These are phyloP conservation scores for Hapalemur alaotrensis DNA, from an alignment of 2,797 vertebrate species.

Conservation along the genomic window DNA sequence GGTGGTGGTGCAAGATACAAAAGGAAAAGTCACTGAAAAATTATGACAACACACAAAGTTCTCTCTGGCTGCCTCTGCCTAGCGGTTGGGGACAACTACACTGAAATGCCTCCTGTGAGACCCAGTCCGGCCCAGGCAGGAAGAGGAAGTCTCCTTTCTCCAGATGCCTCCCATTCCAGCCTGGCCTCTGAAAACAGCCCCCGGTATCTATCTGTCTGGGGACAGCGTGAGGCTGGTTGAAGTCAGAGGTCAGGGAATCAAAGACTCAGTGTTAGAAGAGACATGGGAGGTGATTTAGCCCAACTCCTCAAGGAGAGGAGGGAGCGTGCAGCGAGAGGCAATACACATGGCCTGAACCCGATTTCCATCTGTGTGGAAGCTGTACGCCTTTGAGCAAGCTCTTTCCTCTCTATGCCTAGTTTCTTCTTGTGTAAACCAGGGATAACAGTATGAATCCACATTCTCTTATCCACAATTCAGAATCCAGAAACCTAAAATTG, in stretches of 20 bases:
- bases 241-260: not conserved
- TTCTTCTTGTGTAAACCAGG: not conserved
- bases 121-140: not conserved
- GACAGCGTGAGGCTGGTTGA: not conserved
- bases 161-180: not conserved
- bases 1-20: not conserved
- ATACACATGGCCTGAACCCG: not conserved
- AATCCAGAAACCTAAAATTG: slow-evolving; percentile 11
- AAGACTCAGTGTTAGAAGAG: not conserved
- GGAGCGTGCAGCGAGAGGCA: not conserved
- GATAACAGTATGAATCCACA: not conserved
- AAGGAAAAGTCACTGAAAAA: not conserved
- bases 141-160: not conserved
- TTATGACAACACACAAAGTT: not conserved
- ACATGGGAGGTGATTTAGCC: not conserved
- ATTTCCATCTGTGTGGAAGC: not conserved
- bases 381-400: not conserved
- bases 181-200: not conserved
- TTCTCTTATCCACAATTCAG: not conserved
- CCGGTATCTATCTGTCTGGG: not conserved
- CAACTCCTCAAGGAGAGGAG: not conserved
- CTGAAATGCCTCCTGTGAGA: not conserved
- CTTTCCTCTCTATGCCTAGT: not conserved
- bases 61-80: not conserved
- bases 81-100: not conserved